These are phyloP conservation scores for Dolomedes plantarius DNA, from an alignment of 2,888 invertebrate species.

Conservation along the genomic window DNA sequence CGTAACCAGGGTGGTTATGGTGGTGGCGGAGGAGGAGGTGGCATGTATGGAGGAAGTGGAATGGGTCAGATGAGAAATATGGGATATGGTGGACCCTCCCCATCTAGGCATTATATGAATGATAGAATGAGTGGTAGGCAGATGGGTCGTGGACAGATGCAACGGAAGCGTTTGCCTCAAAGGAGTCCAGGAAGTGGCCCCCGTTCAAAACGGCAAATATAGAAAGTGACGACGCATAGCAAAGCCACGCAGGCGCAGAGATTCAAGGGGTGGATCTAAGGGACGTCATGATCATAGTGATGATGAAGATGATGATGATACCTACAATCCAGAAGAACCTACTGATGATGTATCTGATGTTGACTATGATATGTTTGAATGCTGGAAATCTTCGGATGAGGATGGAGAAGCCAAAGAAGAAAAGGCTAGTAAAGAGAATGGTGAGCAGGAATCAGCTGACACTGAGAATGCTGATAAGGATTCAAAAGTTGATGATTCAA, in stretches of 20 bases:
- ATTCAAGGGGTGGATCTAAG: conserved; percentile 46
- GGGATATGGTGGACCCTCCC: conserved; percentile 57
- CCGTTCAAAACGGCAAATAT: conserved; percentile 58
- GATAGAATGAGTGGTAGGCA: conserved; percentile 52
- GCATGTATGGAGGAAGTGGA: conserved; percentile 38
- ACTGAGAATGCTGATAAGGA: conserved; percentile 42
- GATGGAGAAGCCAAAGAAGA: conserved; percentile 32
- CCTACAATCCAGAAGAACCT: conserved; percentile 70
- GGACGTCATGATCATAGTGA: conserved; percentile 40
- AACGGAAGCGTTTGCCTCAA: conserved; percentile 54
- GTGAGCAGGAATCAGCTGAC: conserved; percentile 49
- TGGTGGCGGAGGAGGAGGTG: conserved; percentile 17
- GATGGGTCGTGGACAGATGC: conserved; percentile 53
- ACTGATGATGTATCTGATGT: conserved; percentile 66
- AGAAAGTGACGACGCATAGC: conserved; percentile 39
- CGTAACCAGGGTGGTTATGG: conserved; percentile 63
- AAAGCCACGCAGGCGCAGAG: conserved; percentile 35
- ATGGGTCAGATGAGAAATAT: conserved; percentile 61
- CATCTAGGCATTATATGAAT: conserved; percentile 53
- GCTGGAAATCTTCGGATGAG: conserved; percentile 59
- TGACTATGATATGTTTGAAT: conserved; percentile 50
- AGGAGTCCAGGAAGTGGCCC: conserved; percentile 60
- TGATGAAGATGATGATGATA: conserved; percentile 55
- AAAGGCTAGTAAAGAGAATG: conserved; percentile 49
- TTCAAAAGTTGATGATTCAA: conserved; percentile 15